Conservation (phyloP, 2,113 vertebrate species). For the Anolis carolinensis region DNA sequence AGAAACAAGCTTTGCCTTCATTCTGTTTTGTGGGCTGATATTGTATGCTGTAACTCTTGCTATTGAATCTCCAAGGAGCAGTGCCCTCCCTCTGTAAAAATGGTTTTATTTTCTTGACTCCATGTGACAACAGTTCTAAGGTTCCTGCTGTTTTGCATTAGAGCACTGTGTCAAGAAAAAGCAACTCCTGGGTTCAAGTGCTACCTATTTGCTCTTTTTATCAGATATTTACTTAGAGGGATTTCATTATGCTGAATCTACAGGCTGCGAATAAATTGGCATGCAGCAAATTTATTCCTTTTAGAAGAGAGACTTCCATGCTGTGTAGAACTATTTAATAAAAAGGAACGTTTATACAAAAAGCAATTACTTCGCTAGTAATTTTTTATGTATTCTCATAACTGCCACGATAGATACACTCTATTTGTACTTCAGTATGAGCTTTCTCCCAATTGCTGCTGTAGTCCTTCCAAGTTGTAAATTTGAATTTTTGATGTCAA, state of each 20-base stretch:
- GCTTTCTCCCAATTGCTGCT: constrained; percentile 62
- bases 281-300: constrained; percentile 74
- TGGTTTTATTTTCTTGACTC: constrained; percentile 24
- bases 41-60: not conserved
- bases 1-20: constrained; percentile 13
- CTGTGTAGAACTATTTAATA: constrained; percentile 72
- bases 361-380: constrained; percentile 79
- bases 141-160: constrained; percentile 50
- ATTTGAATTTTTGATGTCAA: constrained; percentile 32
- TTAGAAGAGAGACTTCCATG: constrained; percentile 67
- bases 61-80: not conserved
- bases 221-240: constrained; percentile 76
- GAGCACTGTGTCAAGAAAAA: constrained; percentile 56
- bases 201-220: constrained; percentile 71
- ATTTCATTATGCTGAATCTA: constrained; percentile 78
- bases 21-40: not conserved
- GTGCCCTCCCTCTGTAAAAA: not conserved
- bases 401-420: constrained; percentile 55
- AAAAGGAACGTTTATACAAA: constrained; percentile 74
- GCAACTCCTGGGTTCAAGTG: constrained; percentile 69
- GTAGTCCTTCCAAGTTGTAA: constrained; percentile 49
- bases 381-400: constrained; percentile 77
- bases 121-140: constrained; percentile 29
- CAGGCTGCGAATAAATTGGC: constrained; percentile 76
- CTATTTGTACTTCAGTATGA: constrained; percentile 70